These are phyloP conservation scores for Taenaris catops DNA, from an alignment of 2,888 invertebrate species.

Conservation along the genomic window DNA sequence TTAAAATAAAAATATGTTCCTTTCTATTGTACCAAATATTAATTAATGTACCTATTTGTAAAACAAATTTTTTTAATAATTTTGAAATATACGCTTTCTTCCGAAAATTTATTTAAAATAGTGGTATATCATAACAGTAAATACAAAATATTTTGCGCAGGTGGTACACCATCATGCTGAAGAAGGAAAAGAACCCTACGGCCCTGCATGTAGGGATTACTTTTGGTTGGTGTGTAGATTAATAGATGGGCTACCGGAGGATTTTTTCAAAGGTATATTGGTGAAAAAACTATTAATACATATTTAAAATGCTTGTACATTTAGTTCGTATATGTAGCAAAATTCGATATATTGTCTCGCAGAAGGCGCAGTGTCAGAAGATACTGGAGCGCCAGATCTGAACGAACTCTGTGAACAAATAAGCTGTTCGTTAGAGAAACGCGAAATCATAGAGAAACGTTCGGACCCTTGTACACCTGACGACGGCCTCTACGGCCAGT, in stretches of 20 bases:
- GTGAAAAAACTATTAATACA: too few relatives aligned
- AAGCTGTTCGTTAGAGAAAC: constrained; percentile 84
- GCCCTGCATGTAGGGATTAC: constrained; percentile 96
- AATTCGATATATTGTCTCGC: too few relatives aligned
- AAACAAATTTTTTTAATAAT: too few relatives aligned
- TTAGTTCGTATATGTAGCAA: too few relatives aligned
- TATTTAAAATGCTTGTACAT: too few relatives aligned
- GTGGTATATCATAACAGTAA: too few relatives aligned
- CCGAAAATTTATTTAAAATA: too few relatives aligned
- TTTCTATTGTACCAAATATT: too few relatives aligned
- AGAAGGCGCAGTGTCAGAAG: constrained; percentile 70
- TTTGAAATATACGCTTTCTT: too few relatives aligned
- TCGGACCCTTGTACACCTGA: constrained; percentile 91
- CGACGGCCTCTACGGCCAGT: constrained; percentile 92
- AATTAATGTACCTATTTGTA: too few relatives aligned
- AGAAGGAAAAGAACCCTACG: constrained; percentile 96
- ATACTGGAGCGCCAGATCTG: constrained; percentile 76
- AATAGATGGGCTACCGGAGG: constrained; percentile 91
- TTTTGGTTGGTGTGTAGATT: constrained; percentile 95
- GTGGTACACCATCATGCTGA: constrained; percentile 81
- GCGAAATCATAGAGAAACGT: constrained; percentile 91
- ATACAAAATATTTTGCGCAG: constrained; percentile 37
- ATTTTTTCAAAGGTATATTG: constrained; percentile 84
- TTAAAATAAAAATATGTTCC: too few relatives aligned
- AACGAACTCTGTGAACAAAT: constrained; percentile 88